These are phyloP conservation scores for Numida meleagris DNA, from an alignment of 2,113 vertebrate genomes.

Conservation along the genomic window DNA sequence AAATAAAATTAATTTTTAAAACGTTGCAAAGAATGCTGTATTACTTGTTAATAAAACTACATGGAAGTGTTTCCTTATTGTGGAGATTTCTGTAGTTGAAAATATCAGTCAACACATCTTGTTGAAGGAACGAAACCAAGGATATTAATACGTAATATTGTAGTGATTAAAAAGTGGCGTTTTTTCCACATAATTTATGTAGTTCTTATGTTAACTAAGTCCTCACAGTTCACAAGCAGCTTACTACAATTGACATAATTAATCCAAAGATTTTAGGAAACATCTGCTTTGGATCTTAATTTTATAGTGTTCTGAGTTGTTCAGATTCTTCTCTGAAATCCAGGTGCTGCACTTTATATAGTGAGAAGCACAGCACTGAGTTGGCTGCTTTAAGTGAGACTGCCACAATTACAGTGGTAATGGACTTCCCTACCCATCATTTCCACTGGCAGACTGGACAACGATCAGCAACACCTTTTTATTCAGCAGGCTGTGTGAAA, in stretches of 20 bases:
- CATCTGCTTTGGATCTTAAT: not conserved
- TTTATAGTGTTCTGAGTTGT: not conserved
- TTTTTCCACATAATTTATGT: not conserved
- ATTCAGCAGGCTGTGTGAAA: not conserved
- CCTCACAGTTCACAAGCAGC: not conserved
- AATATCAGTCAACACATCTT: not conserved
- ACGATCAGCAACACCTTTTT: not conserved
- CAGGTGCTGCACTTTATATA: not conserved
- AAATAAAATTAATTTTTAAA: not conserved
- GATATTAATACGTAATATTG: not conserved
- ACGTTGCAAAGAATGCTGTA: not conserved
- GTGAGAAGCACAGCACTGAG: not conserved
- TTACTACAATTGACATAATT: not conserved
- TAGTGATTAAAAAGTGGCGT: not conserved
- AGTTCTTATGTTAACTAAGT: accelerated
- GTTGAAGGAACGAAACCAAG: not conserved
- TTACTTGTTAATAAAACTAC: not conserved
- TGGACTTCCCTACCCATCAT: not conserved
- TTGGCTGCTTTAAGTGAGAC: not conserved
- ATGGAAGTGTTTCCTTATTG: not conserved
- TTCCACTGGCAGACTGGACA: not conserved
- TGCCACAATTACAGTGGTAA: not conserved
- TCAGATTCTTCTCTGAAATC: not conserved
- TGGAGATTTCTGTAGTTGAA: not conserved
- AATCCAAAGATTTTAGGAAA: not conserved